Evolutionary conservation across 2,888 invertebrate genomes (phyloP), one percentile per base, ranked within the genome.

Genomic region (Agonopterix subpropinquella): DNA sequence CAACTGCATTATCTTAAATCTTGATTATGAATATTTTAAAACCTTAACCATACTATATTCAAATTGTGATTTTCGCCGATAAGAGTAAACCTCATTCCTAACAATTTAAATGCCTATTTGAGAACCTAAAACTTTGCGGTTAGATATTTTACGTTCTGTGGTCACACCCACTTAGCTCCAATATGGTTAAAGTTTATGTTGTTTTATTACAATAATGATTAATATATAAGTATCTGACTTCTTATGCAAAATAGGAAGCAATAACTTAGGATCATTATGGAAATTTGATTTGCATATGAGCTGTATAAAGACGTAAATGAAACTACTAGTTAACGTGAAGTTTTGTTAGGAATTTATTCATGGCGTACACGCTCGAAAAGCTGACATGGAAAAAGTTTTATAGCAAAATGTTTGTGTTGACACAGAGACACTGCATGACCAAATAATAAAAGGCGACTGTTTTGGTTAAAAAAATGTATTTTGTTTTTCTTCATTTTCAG

Each of bases 101-200:
- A 39, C n/a, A n/a, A 9, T 39, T n/a, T 39, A 39, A 39, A 39
- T n/a, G 39, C n/a, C 39, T 28, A 28, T 28, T 28, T 28, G 28
- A 7, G 28, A 28, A 28, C 28, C 28, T 28, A 28, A 39, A 36
- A 50, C 46, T 50, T 53, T 50, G 53, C 53, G 52, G 53, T 51
- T 41, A 45, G 43, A 47, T 48, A 49, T 39, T 51, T 50, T 55
- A 57, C 59, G 61, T 58, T 57, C 49, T 55, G 55, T 53, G 58
- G 61, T 58, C 51, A 57, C 50, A 51, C 55, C 59, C 61, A 57
- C 57, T 62, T 61, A 64, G 59, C 62, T 56, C 51, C 61, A 55
- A 55, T n/a, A n/a, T 55, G 58, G 54, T 56, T 60, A 58, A 13
- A 49, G 54, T 64, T 67, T 62, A 64, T 56, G 57, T 55, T 53